Evolutionary conservation across 2,797 vertebrate genomes (phyloP).

Genomic region (Onychomys torridus): DNA sequence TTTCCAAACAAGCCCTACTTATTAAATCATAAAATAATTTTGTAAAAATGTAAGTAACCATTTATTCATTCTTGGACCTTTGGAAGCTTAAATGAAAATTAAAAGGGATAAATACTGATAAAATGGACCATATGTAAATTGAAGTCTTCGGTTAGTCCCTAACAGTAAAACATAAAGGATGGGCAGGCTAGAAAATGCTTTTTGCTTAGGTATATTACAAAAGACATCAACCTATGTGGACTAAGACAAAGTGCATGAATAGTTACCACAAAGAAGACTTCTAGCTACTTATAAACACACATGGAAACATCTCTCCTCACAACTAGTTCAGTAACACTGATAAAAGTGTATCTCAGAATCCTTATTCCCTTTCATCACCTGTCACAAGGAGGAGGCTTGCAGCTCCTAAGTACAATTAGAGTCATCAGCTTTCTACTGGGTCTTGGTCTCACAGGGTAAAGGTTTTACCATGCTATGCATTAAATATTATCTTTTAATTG

Average conservation of each 20-base stretch:
- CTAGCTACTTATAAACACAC: conserved; percentile 14
- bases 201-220: conserved; percentile 22
- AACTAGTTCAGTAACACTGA: conserved; percentile 35
- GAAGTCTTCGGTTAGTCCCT: conserved; percentile 40
- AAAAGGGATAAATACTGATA: conserved; percentile 54
- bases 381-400: background rate
- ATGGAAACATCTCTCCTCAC: conserved; percentile 3
- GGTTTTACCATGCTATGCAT: conserved; percentile 23
- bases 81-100: conserved; percentile 55
- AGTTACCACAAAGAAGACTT: conserved; percentile 40
- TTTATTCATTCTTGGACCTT: conserved; percentile 30
- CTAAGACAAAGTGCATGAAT: conserved; percentile 29
- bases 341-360: background rate
- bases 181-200: conserved; percentile 25
- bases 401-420: conserved; percentile 10
- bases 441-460: conserved; percentile 24
- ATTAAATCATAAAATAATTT: conserved; percentile 62
- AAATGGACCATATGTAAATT: conserved; percentile 52
- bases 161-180: conserved; percentile 24
- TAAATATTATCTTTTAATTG: conserved; percentile 50
- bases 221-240: conserved; percentile 7
- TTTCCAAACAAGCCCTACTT: conserved; percentile 56
- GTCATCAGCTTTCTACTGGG: conserved; percentile 49
- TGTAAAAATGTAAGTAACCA: conserved; percentile 39
- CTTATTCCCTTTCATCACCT: background rate